phyloP scores from a whole-genome alignment of 2,797 vertebrate genomes.

The Valencia hispanica region DNA sequence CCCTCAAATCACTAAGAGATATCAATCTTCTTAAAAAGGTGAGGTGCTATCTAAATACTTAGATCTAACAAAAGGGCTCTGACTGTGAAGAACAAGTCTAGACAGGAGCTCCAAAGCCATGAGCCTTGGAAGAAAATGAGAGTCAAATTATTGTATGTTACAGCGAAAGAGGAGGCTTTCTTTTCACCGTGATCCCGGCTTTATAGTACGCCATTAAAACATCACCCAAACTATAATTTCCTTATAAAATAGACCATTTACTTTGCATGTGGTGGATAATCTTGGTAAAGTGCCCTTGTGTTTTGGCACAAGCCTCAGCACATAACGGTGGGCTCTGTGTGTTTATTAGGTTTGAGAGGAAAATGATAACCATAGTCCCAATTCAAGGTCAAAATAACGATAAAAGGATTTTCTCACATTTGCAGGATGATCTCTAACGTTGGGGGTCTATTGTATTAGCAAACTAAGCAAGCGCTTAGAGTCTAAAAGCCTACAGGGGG shows the following conservation, averaged over 20 bases:
- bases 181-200: constrained; percentile 39
- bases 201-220: constrained; percentile 53
- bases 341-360: neutral
- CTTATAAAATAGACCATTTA: constrained; percentile 35
- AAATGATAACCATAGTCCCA: neutral
- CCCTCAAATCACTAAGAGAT: constrained; percentile 14
- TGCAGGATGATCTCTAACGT: neutral
- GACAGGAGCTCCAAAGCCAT: constrained; percentile 60
- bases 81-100: constrained; percentile 53
- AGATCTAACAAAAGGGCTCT: constrained; percentile 60
- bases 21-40: constrained; percentile 32
- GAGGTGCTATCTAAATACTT: constrained; percentile 51
- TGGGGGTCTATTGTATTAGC: neutral
- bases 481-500: neutral
- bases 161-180: constrained; percentile 32
- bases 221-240: constrained; percentile 35
- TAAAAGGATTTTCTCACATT: neutral
- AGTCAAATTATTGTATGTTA: constrained; percentile 65
- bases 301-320: constrained; percentile 1
- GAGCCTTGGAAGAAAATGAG: constrained; percentile 47
- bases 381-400: neutral
- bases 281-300: neutral
- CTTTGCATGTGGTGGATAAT: constrained; percentile 8
- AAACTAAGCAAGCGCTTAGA: neutral
- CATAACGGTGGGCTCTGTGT: neutral